A percentile compares a stretch with the other conserved stretches of the same genome.
Conservation (phyloP, 2,113 vertebrate species). For the Galeopterus variegatus region DNA sequence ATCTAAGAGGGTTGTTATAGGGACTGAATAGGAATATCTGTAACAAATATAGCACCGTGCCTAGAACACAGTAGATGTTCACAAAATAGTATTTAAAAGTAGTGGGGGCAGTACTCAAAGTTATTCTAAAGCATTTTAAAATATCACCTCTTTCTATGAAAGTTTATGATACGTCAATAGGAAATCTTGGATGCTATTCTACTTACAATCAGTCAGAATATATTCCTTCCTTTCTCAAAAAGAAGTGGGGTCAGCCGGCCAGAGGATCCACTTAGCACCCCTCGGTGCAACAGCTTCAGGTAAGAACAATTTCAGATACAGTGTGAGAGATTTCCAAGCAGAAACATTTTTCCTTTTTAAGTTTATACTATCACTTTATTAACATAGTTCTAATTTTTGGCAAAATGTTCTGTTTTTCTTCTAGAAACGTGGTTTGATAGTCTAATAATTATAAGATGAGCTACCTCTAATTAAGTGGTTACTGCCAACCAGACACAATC, state of each 20-base stretch:
- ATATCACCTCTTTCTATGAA: conserved; percentile 63
- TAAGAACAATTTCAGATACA: conserved; percentile 82
- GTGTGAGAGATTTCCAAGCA: neutral
- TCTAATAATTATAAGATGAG: neutral
- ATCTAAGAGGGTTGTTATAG: neutral
- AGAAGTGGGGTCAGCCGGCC: conserved; percentile 95
- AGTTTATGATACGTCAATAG: conserved; percentile 85
- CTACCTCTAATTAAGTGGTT: neutral
- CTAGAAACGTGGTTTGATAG: neutral
- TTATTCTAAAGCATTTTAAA: neutral
- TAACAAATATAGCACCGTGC: neutral
- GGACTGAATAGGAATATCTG: neutral
- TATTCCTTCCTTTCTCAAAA: conserved; percentile 95
- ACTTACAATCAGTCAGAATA: conserved; percentile 92
- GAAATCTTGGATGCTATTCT: conserved; percentile 89
- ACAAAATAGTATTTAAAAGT: neutral
- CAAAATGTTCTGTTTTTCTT: neutral
- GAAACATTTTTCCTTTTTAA: neutral
- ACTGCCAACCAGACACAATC: neutral
- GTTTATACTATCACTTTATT: neutral
- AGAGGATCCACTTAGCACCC: conserved; percentile 95
- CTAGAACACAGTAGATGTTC: neutral
- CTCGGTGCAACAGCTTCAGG: conserved; percentile 90
- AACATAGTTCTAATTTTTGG: neutral
- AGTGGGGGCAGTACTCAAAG: neutral